These are phyloP conservation scores for Samia ricini DNA, from an alignment of 1,140 invertebrate genomes.

Conservation along the genomic window DNA sequence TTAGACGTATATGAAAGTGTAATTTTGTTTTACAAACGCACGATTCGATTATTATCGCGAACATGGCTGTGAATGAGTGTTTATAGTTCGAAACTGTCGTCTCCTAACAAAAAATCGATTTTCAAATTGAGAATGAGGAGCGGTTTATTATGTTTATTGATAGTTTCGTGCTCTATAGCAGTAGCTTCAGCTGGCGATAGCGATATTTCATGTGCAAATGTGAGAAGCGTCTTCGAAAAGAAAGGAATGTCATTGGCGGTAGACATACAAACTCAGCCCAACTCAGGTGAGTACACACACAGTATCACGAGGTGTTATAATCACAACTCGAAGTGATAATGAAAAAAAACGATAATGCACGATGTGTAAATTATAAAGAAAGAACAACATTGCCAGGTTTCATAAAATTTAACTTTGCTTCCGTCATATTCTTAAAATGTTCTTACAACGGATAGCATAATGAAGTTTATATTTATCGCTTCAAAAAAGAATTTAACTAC, in stretches of 20 bases:
- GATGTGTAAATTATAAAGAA: constrained; percentile 14
- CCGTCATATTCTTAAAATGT: background rate
- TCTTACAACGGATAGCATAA: background rate
- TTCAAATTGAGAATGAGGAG: constrained; percentile 65
- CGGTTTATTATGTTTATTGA: constrained; percentile 67
- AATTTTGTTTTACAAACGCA: constrained; percentile 22
- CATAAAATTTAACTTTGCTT: background rate
- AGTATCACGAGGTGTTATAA: constrained; percentile 46
- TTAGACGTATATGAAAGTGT: constrained; percentile 40
- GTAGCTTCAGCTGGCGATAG: constrained; percentile 45
- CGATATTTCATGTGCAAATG: constrained; percentile 60
- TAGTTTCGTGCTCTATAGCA: constrained; percentile 54
- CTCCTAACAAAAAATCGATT: constrained; percentile 76
- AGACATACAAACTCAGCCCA: constrained; percentile 60
- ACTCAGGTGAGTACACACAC: constrained; percentile 57
- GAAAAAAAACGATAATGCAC: constrained; percentile 47
- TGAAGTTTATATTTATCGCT: constrained; percentile 1
- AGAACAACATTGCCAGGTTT: background rate
- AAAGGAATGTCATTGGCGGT: constrained; percentile 62
- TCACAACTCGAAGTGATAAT: constrained; percentile 44
- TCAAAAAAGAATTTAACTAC: constrained; percentile 4
- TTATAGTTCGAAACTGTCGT: constrained; percentile 73
- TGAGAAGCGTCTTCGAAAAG: constrained; percentile 65
- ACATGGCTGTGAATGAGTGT: constrained; percentile 73
- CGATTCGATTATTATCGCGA: constrained; percentile 26